Conservation (phyloP, 2,888 invertebrate species). For the Resseliella maxima region DNA sequence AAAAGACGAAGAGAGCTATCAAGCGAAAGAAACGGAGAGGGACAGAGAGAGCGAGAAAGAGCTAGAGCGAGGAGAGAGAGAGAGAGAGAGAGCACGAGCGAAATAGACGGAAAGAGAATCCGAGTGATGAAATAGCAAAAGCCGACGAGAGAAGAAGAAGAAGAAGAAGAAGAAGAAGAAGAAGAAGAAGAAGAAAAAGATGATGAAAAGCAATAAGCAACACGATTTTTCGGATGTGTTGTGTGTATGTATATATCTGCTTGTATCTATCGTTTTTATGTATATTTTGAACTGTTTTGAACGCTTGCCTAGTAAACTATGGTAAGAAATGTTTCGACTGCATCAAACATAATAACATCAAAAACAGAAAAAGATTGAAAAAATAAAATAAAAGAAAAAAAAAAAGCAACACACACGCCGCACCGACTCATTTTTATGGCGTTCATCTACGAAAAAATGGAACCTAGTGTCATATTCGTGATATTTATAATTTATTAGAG, state of each 20-base stretch:
- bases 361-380: constrained; percentile 31
- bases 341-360: constrained; percentile 39
- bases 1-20: not conserved
- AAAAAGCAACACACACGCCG: not conserved
- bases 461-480: not conserved
- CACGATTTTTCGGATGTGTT: constrained; percentile 46
- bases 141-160: not conserved
- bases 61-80: not conserved
- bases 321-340: constrained; percentile 50
- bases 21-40: not conserved
- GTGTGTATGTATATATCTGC: not conserved
- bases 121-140: not conserved
- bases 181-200: constrained; percentile 10
- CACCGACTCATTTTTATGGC: constrained; percentile 40
- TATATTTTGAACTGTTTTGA: constrained; percentile 10
- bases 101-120: not conserved
- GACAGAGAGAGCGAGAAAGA: not conserved
- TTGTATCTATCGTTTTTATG: not conserved
- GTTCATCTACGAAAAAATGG: constrained; percentile 25
- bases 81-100: not conserved
- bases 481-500: not conserved
- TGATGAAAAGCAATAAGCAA: constrained; percentile 49
- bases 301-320: constrained; percentile 17
- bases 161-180: not conserved
- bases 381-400: not conserved